Evolutionary conservation across 2,888 invertebrate genomes (phyloP).

Genomic region (Busseola fusca): DNA sequence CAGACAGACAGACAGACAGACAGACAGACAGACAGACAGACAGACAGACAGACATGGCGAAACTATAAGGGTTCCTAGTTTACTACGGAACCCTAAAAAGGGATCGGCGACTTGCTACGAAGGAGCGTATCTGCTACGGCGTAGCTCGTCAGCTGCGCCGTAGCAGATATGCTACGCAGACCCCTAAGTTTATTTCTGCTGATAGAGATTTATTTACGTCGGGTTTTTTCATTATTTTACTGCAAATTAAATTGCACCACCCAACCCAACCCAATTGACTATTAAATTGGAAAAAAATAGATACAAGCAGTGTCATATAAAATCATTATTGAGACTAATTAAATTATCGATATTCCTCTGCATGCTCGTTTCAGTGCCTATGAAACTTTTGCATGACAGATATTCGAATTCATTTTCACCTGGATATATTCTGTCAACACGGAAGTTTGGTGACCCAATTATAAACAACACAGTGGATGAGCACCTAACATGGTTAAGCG

Average conservation of each 20-base stretch:
- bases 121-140: conserved; percentile 22
- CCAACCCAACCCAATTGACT: too few relatives aligned
- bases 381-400: background rate
- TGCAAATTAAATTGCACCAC: background rate
- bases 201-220: background rate
- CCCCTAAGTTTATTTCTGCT: background rate
- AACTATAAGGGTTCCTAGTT: too few relatives aligned
- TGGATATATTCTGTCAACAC: background rate
- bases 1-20: too few relatives aligned
- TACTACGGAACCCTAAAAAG: too few relatives aligned
- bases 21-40: too few relatives aligned
- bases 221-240: background rate
- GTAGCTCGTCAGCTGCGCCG: conserved; percentile 31
- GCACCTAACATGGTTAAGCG: background rate
- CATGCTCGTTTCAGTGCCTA: background rate
- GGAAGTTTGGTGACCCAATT: conserved; percentile 28
- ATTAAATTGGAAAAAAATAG: background rate
- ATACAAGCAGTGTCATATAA: background rate
- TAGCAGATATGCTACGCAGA: conserved; percentile 32
- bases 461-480: conserved; percentile 24
- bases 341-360: conserved; percentile 2
- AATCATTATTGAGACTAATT: background rate
- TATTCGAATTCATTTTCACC: conserved; percentile 23
- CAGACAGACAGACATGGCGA: too few relatives aligned
- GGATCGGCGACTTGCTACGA: conserved; percentile 15